phyloP scores from a whole-genome alignment of 2,888 invertebrate species.

The Teleiodes luculella region DNA sequence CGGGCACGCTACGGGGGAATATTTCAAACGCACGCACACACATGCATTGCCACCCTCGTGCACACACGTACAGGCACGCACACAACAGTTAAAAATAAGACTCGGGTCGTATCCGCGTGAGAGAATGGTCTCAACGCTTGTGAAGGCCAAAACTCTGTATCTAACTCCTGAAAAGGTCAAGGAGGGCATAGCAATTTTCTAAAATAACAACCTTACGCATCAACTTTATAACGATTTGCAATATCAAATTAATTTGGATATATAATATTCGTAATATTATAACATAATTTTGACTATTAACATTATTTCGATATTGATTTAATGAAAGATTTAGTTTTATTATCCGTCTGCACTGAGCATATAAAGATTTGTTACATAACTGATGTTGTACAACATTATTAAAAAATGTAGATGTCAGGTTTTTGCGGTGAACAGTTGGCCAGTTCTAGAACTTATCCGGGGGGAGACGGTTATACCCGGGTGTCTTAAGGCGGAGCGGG shows the following conservation, averaged over 20 bases:
- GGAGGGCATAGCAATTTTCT: constrained; percentile 1
- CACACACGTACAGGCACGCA: constrained; percentile 51
- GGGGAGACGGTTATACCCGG: constrained; percentile 65
- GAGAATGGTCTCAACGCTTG: constrained; percentile 55
- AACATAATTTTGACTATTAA: too few species aligned
- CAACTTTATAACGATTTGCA: not conserved
- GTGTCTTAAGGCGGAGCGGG: constrained; percentile 74
- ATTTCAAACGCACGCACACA: constrained; percentile 72
- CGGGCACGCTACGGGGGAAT: constrained; percentile 65
- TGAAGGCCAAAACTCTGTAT: constrained; percentile 28
- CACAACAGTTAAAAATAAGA: constrained; percentile 72
- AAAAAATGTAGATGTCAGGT: constrained; percentile 39
- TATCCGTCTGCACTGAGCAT: too few species aligned
- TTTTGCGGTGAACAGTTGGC: constrained; percentile 48
- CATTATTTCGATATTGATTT: too few species aligned
- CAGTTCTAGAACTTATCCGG: constrained; percentile 70
- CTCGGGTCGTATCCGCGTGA: constrained; percentile 68
- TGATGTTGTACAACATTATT: not conserved
- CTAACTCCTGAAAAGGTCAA: constrained; percentile 15
- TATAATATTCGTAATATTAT: too few species aligned
- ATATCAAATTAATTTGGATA: too few species aligned
- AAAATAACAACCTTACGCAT: not conserved
- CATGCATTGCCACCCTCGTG: constrained; percentile 39
- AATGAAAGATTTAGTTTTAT: too few species aligned
- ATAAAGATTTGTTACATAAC: too few species aligned